A percentile compares a stretch with the other conserved stretches of the same genome.
phyloP scores from a whole-genome alignment of 1,140 invertebrate species.

The Atta cephalotes region DNA sequence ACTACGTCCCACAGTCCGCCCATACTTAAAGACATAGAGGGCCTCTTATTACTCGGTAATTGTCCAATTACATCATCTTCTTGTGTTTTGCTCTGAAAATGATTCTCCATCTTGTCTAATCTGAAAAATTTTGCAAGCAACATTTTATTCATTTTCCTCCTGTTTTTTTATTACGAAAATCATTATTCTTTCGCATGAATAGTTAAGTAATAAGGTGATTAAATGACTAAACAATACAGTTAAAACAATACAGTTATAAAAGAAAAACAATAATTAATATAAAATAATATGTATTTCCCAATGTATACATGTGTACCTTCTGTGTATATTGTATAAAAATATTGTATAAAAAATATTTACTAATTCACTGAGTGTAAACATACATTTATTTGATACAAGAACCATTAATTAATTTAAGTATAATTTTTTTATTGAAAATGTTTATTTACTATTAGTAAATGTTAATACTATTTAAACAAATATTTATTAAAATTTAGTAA shows the following conservation, averaged over 20 bases:
- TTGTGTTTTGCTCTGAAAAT: conserved; percentile 76
- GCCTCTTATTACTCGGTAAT: conserved; percentile 80
- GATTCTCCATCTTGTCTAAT: conserved; percentile 80
- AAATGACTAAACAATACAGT: background rate
- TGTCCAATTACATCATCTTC: conserved; percentile 73
- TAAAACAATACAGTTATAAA: background rate
- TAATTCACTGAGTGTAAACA: too few relatives aligned
- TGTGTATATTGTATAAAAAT: too few relatives aligned
- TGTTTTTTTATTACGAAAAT: background rate
- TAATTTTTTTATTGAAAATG: too few relatives aligned
- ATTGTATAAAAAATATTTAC: too few relatives aligned
- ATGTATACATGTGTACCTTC: background rate
- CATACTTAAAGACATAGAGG: conserved; percentile 83
- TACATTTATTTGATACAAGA: too few relatives aligned
- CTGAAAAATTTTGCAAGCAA: conserved; percentile 69
- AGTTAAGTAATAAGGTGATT: background rate
- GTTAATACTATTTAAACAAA: too few relatives aligned
- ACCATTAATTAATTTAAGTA: too few relatives aligned
- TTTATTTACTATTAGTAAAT: too few relatives aligned
- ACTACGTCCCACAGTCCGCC: conserved; percentile 90
- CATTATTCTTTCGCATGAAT: background rate
- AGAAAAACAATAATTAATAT: background rate
- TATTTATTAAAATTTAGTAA: too few relatives aligned
- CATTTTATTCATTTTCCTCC: background rate
- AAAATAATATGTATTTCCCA: background rate